Evolutionary conservation across 1,140 invertebrate species (phyloP), one percentile per base, ranked within the genome.

Genomic region (Atta texana): DNA sequence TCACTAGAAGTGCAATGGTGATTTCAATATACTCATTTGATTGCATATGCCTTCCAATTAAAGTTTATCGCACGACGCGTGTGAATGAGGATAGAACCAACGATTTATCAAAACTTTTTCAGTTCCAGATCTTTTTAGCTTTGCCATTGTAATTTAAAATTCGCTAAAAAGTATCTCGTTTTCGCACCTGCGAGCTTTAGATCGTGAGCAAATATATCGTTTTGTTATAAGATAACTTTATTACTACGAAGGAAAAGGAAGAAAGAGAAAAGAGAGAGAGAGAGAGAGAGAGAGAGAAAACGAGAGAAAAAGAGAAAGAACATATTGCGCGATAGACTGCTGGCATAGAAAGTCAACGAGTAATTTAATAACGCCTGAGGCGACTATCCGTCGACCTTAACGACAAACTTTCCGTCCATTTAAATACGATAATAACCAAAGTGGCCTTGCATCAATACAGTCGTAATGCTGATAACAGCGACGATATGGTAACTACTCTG

Each of bases 281-380:
- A 34, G 31, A 34, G 31, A 34, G 5, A 34, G 18, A 24, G 57
- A 28, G n/a, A 49, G 51, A 66, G 18, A 24, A 28, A 63, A 24
- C 51, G 34, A 49, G 8, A 28, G 34, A n/a, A 5, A 63, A 24
- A 21, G 12, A 39, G 31, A 80, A 49, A 39, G 59, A 81, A 51
- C 24, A 44, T 75, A 76, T 64, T 59, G 28, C 21, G 39, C 55
- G 14, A 24, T 28, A n/a, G n/a, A n/a, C n/a, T 24, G 21, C 21
- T 18, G 55, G 51, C 44, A 82, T 51, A 55, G 68, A 75, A 49
- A 72, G 59, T 87, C 75, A 34, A 16, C 82, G 66, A 84, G 51
- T 87, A 87, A 87, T 87, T 87, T 84, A 87, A 87, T 87, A 87
- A 84, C 39, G 86, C 86, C 59, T n/a, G 63, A 64, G 59, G 86